A percentile compares a stretch with the other conserved stretches of the same genome.
Evolutionary conservation across 2,113 vertebrate species (phyloP).

Genomic region (Malurus cyaneus): DNA sequence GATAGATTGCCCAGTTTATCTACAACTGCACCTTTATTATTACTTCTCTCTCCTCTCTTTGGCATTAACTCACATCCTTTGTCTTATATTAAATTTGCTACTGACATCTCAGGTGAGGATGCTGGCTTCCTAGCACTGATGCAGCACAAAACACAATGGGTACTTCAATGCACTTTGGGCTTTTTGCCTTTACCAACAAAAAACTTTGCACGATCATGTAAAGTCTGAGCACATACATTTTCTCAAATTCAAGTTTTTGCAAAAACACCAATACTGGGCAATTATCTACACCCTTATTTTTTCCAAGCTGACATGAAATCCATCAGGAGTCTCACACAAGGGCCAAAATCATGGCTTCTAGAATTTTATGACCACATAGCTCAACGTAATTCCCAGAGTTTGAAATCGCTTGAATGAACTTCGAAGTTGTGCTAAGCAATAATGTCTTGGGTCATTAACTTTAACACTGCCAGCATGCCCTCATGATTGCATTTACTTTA

Average conservation of each 20-base stretch:
- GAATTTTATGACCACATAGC: background rate
- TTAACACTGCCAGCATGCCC: background rate
- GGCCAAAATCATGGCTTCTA: background rate
- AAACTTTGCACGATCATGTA: background rate
- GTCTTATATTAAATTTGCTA: background rate
- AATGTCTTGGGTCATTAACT: background rate
- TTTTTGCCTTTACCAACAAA: background rate
- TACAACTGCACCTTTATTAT: background rate
- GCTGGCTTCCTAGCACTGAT: background rate
- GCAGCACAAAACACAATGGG: background rate
- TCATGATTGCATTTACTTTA: constrained; percentile 17
- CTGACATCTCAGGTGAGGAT: background rate
- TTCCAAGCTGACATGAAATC: background rate
- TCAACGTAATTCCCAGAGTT: background rate
- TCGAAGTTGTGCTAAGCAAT: background rate
- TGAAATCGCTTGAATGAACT: background rate
- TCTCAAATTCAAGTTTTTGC: background rate
- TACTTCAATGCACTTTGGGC: background rate
- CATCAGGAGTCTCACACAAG: background rate
- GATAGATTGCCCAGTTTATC: background rate
- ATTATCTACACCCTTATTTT: background rate
- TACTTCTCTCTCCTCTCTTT: background rate
- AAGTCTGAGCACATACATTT: background rate
- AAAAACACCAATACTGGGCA: background rate
- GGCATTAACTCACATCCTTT: background rate